These are phyloP conservation scores for Cochlearius cochlearius DNA, from an alignment of 2,113 vertebrate genomes.

Conservation along the genomic window DNA sequence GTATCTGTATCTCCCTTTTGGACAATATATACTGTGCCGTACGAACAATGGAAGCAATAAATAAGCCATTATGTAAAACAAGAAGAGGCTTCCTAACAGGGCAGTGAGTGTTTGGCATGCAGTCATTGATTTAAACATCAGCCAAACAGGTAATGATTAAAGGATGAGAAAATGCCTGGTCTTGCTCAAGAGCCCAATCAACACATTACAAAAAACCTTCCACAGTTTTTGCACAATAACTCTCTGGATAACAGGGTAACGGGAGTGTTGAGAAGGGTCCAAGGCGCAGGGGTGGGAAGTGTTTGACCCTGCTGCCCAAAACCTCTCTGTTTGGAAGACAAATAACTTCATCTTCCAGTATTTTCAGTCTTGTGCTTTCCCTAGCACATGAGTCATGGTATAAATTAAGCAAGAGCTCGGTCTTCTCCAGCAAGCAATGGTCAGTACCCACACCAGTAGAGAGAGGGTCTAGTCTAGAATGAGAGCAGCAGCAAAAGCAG, in stretches of 20 bases:
- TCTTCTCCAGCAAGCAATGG: background rate
- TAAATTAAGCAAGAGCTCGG: background rate
- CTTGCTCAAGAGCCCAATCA: slow-evolving; percentile 6
- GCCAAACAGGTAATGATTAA: slow-evolving; percentile 25
- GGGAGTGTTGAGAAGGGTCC: background rate
- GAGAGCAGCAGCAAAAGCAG: background rate
- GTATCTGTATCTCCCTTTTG: background rate
- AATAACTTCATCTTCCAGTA: background rate
- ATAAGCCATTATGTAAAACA: slow-evolving; percentile 12
- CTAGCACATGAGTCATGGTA: background rate
- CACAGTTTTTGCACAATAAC: background rate
- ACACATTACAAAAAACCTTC: background rate
- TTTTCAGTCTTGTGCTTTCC: background rate
- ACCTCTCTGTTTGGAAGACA: background rate
- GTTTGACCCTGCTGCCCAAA: background rate
- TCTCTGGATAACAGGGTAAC: background rate
- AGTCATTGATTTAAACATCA: slow-evolving; percentile 30
- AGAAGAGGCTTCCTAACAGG: background rate
- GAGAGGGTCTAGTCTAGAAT: background rate
- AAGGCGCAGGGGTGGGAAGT: background rate
- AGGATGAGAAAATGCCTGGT: slow-evolving; percentile 32
- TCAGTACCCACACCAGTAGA: background rate
- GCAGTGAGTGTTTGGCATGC: background rate
- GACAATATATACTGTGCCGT: background rate
- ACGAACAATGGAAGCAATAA: slow-evolving; percentile 29